These are phyloP conservation scores for Cacoxenus indagator DNA, from an alignment of 2,888 invertebrate species.

Conservation along the genomic window DNA sequence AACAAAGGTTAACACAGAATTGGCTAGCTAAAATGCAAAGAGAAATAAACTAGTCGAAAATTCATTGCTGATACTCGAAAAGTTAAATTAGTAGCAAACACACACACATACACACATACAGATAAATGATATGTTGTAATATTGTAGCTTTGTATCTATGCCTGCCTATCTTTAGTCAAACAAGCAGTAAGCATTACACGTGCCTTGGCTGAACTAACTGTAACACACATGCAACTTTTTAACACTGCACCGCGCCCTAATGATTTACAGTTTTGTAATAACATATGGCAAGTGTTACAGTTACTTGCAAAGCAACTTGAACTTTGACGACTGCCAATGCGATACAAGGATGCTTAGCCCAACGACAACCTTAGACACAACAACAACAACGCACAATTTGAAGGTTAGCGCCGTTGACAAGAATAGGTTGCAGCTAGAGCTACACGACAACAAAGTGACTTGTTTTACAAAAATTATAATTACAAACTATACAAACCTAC, in stretches of 20 bases:
- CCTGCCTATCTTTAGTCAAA: neutral
- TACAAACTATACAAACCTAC: neutral
- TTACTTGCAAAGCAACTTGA: slow-evolving; percentile 5
- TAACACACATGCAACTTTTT: no score
- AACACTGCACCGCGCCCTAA: neutral
- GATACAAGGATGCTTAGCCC: slow-evolving; percentile 7
- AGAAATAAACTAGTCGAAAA: slow-evolving; percentile 9
- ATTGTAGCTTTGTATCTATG: neutral
- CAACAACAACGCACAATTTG: neutral
- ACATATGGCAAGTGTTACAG: slow-evolving; percentile 3
- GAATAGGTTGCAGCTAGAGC: neutral
- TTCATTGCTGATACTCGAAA: slow-evolving; percentile 6
- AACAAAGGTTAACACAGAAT: neutral
- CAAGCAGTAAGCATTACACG: neutral
- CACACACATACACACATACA: neutral
- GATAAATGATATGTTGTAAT: neutral
- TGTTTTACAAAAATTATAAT: neutral
- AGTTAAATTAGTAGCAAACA: neutral
- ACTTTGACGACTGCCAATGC: neutral
- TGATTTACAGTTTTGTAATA: neutral
- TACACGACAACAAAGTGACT: neutral
- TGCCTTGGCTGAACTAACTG: neutral
- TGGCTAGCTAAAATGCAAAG: neutral
- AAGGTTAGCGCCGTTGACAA: neutral
- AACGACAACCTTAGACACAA: neutral